Base-by-base conservation (phyloP, 2,888 invertebrate genomes). In the Phalera bucephala region DNA sequence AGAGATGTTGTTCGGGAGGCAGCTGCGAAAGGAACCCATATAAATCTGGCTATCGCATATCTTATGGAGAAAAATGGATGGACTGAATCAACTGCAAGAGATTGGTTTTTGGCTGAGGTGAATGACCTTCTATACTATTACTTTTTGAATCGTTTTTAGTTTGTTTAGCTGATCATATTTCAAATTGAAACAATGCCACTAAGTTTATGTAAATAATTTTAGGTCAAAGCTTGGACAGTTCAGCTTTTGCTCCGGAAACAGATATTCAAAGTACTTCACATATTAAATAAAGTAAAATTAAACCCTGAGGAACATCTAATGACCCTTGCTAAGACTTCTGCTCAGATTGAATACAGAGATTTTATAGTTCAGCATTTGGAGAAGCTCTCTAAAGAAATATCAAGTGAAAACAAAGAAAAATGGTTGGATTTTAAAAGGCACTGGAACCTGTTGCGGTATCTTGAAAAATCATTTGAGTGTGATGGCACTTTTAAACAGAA, bases 1-100 rank as follows among this genome's bases (percentile, higher is more conserved):
- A 81, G 92, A 62, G 93, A 94, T 74, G 91, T 94, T 26, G 92
- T 92, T 0, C 82, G 94, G 53, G 94, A 94, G 71, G 92, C 94
- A 8, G 93, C 93, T 17, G 91, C 92, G 1, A 94, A 94, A 68
- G 94, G 94, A 10, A 91, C 91, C 15, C 92, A 93, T 55, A 89
- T 93, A 28, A 77, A 83, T 20, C 71, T 93, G 36, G 93, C 93
- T 23, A 72, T 91, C 33, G 89, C 85, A 52, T 93, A 91, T 72
- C 73, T 94, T 11, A 87, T 91, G 53, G 71, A 73, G 25, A 90
- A 92, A 58, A 91, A 91, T 65, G 79, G 84, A 40, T 91, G 91
- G 80, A 84, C 74, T 45, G 72, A 90, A 37, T 66, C 80, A 11
- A 91, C 90, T 26, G 91, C 93, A 1, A 75, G 80, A 40, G 82